Percentiles rank a stretch among this genome's conserved stretches.
Evolutionary conservation across 2,113 vertebrate species (phyloP).

Genomic region (cattle (Bos taurus)): ARS-UCD2.0 NC_037344.1:59418001-59418500

Average conservation of each 20-base stretch:
- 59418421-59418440: not conserved
- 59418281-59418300: not conserved
- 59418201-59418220: not conserved
- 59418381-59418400: not conserved
- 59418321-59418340: not conserved
- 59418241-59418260: not conserved
- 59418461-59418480: not conserved
- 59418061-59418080: not conserved
- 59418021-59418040: not conserved
- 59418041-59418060: not conserved
- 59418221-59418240: not conserved
- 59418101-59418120: not conserved
- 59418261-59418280: not conserved
- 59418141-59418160: not conserved
- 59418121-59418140: not conserved
- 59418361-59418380: not conserved
- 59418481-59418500: not conserved
- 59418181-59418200: accelerated
- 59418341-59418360: not conserved
- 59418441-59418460: not conserved
- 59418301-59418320: not conserved
- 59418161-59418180: not conserved
- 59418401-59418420: not conserved
- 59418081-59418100: not conserved
- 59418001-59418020: not conserved